These are phyloP conservation scores for Euglossa dilemma DNA, from an alignment of 1,140 invertebrate genomes.

Conservation along the genomic window DNA sequence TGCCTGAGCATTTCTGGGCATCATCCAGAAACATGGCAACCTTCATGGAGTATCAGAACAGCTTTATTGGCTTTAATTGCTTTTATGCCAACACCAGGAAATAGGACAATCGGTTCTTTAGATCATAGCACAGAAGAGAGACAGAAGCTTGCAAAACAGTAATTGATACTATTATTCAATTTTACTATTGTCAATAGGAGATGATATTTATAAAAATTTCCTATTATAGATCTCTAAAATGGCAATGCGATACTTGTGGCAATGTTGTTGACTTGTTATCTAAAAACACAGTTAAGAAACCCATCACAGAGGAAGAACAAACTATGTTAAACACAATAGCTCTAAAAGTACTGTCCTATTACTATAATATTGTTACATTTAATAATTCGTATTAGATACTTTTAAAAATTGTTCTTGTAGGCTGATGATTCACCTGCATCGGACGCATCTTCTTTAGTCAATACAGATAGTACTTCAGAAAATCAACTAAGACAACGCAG, in stretches of 20 bases:
- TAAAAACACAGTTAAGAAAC: slow-evolving; percentile 74
- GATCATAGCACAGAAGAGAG: slow-evolving; percentile 94
- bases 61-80: slow-evolving; percentile 95
- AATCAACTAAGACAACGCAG: slow-evolving; percentile 74
- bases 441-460: slow-evolving; percentile 60
- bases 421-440: slow-evolving; percentile 74
- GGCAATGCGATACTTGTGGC: slow-evolving; percentile 79
- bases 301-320: slow-evolving; percentile 80
- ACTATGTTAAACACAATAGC: slow-evolving; percentile 80
- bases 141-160: slow-evolving; percentile 91
- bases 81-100: slow-evolving; percentile 95
- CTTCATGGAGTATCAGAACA: slow-evolving; percentile 97
- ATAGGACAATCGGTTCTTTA: slow-evolving; percentile 94
- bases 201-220: slow-evolving; percentile 2
- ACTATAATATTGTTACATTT: not conserved
- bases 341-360: slow-evolving; percentile 74
- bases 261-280: slow-evolving; percentile 77
- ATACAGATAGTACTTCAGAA: slow-evolving; percentile 53
- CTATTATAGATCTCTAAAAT: slow-evolving; percentile 76
- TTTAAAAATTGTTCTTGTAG: slow-evolving; percentile 61
- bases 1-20: slow-evolving; percentile 98
- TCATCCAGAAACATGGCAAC: slow-evolving; percentile 98
- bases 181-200: not conserved
- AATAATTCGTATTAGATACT: not conserved
- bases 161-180: slow-evolving; percentile 46